Base-by-base conservation (phyloP, 2,888 invertebrate species). In the Drosophila testacea region DNA sequence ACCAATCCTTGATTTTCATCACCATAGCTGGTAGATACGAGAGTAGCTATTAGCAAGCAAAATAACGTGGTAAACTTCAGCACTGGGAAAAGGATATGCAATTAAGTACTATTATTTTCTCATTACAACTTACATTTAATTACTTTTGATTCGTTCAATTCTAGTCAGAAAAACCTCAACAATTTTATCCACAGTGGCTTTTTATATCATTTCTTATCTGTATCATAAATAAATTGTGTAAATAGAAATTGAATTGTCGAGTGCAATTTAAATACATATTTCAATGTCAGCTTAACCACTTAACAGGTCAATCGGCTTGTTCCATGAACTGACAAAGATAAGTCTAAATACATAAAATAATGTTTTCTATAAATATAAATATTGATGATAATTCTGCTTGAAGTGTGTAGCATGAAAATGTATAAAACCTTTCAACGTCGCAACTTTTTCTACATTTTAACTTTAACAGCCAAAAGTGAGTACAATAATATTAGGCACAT, bases 181-280 rank as follows among this genome's bases (percentile, higher is more conserved):
- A 63, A 22, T 46, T 22, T 6, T 4, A 16, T 5, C 28, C 4
- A 0, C n/a, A 27, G 5, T 27, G 1, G 41, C 62, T 59, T 81
- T 81, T 85, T 73, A 73, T 77, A 73, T n/a, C 10, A 39, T 13
- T 39, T 11, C 44, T 60, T 71, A 55, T 67, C 56, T 16, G 10
- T 16, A 16, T 4, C 38, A 39, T 47, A 38, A 41, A 10, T 11
- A 32, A 30, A 28, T n/a, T 51, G 51, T 50, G 41, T 27, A 57
- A 38, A 42, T 13, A 69, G 50, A 46, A 56, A 60, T 42, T 11
- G 0, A 6, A 7, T 32, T 30, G 6, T 55, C 42, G 9, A 77
- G 69, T 64, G 77, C 51, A 69, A 27, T 32, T 39, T 13, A 47
- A 55, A 76, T 61, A 72, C 11, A 13, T 27, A 7, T 13, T 69